Evolutionary conservation across 2,888 invertebrate species (phyloP).

Genomic region (Trachelus iudaicus): DNA sequence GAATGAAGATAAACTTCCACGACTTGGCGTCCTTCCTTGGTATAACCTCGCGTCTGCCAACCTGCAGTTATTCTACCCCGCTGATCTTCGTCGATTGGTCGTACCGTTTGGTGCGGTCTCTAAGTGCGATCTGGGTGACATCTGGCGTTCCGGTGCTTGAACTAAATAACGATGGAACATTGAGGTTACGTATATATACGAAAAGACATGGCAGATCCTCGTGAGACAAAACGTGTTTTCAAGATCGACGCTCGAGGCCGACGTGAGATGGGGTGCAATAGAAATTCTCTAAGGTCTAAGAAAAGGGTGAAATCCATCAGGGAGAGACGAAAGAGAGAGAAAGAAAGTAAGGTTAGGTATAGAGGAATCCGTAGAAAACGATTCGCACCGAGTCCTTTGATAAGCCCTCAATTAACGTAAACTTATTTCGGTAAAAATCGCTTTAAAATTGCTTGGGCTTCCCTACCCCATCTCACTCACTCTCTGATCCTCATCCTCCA

Average conservation of each 20-base stretch:
- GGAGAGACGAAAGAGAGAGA: neutral
- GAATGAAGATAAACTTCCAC: slow-evolving; percentile 32
- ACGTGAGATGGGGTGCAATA: neutral
- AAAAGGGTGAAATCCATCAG: neutral
- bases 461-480: neutral
- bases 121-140: neutral
- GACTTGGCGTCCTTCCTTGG: slow-evolving; percentile 21
- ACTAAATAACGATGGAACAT: neutral
- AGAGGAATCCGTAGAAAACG: neutral
- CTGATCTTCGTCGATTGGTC: neutral
- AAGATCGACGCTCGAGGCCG: neutral
- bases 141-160: neutral
- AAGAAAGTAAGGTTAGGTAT: neutral
- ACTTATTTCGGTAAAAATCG: slow-evolving; percentile 51
- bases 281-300: neutral
- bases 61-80: neutral
- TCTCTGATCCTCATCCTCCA: slow-evolving; percentile 3
- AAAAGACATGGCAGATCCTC: neutral
- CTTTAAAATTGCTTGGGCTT: slow-evolving; percentile 43
- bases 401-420: slow-evolving; percentile 55
- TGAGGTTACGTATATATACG: neutral
- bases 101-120: neutral
- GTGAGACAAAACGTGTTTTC: neutral
- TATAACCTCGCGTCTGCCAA: neutral
- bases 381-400: slow-evolving; percentile 6